phyloP scores from a whole-genome alignment of 2,113 vertebrate genomes.

The Callithrix jacchus region DNA sequence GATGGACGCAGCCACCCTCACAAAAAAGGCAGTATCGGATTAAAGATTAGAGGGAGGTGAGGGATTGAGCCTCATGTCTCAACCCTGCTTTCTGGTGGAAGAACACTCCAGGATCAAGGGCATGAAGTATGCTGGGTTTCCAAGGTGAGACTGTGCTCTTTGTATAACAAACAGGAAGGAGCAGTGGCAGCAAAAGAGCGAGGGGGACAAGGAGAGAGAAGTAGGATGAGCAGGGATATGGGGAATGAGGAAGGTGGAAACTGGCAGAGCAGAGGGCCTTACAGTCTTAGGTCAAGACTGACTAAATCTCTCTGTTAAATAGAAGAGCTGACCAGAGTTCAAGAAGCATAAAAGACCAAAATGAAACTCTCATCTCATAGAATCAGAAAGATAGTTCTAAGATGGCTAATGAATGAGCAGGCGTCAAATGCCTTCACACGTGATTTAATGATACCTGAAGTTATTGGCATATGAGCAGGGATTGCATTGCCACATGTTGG shows the following conservation, averaged over 20 bases:
- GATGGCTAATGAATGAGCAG: background rate
- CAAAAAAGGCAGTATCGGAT: background rate
- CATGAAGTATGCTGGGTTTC: background rate
- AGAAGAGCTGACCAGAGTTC: background rate
- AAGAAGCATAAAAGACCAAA: background rate
- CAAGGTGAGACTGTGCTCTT: background rate
- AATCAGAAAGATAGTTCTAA: background rate
- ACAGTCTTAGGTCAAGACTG: background rate
- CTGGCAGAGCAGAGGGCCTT: fast-evolving
- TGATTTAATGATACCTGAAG: background rate
- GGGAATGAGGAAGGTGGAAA: fast-evolving
- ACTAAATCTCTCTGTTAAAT: background rate
- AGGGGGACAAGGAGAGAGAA: background rate
- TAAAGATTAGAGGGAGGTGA: background rate
- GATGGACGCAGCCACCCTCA: background rate
- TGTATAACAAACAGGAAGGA: background rate
- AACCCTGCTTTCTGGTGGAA: background rate
- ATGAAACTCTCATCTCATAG: background rate
- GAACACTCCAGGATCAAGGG: background rate
- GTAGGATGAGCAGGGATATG: fast-evolving
- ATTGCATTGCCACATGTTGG: background rate
- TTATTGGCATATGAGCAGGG: background rate
- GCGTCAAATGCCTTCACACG: background rate
- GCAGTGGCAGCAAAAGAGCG: too few species aligned
- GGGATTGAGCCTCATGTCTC: fast-evolving